Conservation (phyloP, 2,113 vertebrate species). For the Patagioenas fasciata region DNA sequence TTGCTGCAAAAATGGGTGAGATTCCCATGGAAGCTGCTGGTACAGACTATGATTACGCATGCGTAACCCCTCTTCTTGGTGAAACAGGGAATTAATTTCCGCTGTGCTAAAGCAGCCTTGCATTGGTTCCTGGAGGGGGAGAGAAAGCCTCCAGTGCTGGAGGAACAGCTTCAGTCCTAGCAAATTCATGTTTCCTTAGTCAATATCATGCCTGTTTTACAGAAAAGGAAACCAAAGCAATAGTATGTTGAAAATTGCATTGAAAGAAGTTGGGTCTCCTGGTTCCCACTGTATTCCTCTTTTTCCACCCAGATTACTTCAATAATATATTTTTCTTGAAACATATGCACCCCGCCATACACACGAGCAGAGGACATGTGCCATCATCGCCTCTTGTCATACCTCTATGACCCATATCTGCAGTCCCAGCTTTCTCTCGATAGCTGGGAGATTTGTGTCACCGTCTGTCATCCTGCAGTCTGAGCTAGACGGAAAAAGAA, state of each 20-base stretch:
- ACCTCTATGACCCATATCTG: constrained; percentile 94
- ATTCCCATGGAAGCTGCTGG: background rate
- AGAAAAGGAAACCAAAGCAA: background rate
- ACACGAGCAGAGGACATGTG: background rate
- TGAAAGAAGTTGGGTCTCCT: background rate
- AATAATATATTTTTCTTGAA: background rate
- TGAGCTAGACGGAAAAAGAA: constrained; percentile 53
- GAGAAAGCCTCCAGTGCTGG: background rate
- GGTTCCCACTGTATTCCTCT: background rate
- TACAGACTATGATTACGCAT: background rate
- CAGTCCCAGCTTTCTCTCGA: constrained; percentile 80
- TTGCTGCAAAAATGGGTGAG: background rate
- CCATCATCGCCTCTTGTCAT: constrained; percentile 49
- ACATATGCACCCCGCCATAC: background rate
- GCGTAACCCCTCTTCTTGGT: background rate
- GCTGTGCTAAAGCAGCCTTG: background rate
- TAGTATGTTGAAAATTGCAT: background rate
- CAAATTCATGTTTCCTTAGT: background rate
- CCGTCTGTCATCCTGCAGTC: constrained; percentile 75
- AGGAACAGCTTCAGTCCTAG: background rate
- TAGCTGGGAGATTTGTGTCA: constrained; percentile 56
- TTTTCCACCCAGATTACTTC: background rate
- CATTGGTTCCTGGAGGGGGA: background rate
- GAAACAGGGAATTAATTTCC: background rate
- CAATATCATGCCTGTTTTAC: background rate